Evolutionary conservation across 64 coral and sea anemone genomes (phyloP).

Genomic region (Platygyra sinensis): DNA sequence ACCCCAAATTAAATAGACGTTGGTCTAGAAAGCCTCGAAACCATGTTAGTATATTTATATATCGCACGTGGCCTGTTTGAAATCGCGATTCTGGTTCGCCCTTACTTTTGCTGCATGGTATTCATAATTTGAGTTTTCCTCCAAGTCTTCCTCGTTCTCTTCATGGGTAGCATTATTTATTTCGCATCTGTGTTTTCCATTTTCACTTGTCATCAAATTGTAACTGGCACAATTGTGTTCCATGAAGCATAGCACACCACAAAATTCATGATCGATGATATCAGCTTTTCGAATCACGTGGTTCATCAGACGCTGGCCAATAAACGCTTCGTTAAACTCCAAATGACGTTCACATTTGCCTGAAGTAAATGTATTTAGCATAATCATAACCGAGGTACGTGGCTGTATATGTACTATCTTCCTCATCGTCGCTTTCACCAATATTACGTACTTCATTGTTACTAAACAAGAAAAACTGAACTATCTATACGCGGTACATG

Average conservation of each 20-base stretch:
- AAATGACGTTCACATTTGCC: neutral
- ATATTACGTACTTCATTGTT: neutral
- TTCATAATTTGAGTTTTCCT: neutral
- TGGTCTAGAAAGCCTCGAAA: too few relatives aligned
- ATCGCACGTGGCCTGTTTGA: too few relatives aligned
- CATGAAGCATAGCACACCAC: neutral
- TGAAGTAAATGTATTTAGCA: neutral
- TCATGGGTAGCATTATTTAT: neutral
- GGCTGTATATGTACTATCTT: too few relatives aligned
- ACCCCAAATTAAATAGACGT: too few relatives aligned
- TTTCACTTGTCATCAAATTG: neutral
- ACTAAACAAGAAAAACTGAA: neutral
- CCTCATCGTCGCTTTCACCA: neutral
- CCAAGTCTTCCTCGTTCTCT: neutral
- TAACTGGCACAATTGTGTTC: slow-evolving; percentile 4
- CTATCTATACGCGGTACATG: too few relatives aligned
- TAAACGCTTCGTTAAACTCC: neutral
- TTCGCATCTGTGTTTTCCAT: neutral
- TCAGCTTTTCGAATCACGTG: neutral
- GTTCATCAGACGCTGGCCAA: neutral
- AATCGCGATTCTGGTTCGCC: too few relatives aligned
- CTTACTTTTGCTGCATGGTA: neutral
- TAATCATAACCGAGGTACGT: too few relatives aligned
- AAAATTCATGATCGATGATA: neutral
- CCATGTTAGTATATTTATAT: too few relatives aligned